Percentiles rank a stretch among this genome's conserved stretches.
phyloP scores from a whole-genome alignment of 2,113 vertebrate genomes.

The Setophaga petechia region DNA sequence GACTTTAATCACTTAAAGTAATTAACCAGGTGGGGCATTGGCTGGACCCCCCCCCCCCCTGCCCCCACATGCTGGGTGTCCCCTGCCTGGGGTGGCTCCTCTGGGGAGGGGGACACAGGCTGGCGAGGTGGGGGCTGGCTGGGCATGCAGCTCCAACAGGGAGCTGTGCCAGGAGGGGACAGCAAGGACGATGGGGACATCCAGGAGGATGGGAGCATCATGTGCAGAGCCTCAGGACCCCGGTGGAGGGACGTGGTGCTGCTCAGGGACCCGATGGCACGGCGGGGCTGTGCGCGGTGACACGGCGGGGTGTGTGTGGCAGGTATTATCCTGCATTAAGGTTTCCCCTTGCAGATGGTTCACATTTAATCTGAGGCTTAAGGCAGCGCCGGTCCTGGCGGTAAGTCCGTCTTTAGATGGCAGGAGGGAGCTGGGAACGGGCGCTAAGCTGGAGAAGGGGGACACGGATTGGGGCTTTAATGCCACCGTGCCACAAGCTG shows the following conservation, averaged over 20 bases:
- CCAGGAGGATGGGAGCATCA: not conserved
- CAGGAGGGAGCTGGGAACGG: slow-evolving; percentile 48
- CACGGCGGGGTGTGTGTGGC: not conserved
- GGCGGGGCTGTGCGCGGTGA: not conserved
- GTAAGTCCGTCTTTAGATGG: slow-evolving; percentile 62
- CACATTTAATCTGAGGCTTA: slow-evolving; percentile 52
- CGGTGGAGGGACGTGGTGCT: not conserved
- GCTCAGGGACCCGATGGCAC: not conserved
- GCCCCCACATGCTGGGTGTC: not conserved
- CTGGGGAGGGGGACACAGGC: not conserved
- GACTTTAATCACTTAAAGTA: not conserved
- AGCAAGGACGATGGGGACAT: not conserved
- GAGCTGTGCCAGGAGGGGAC: not conserved
- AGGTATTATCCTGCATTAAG: slow-evolving; percentile 44
- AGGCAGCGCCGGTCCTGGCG: slow-evolving; percentile 11
- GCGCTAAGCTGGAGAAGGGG: slow-evolving; percentile 27
- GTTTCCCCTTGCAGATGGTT: slow-evolving; percentile 62
- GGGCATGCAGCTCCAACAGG: fast-evolving
- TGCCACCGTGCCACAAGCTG: not conserved
- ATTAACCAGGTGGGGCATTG: not conserved
- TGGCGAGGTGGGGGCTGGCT: not conserved
- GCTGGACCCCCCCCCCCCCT: not conserved
- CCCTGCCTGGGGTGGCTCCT: not conserved
- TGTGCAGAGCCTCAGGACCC: not conserved
- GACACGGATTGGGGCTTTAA: not conserved